Conservation (phyloP, 2,113 vertebrate species). For the Chaetura pelagica region DNA sequence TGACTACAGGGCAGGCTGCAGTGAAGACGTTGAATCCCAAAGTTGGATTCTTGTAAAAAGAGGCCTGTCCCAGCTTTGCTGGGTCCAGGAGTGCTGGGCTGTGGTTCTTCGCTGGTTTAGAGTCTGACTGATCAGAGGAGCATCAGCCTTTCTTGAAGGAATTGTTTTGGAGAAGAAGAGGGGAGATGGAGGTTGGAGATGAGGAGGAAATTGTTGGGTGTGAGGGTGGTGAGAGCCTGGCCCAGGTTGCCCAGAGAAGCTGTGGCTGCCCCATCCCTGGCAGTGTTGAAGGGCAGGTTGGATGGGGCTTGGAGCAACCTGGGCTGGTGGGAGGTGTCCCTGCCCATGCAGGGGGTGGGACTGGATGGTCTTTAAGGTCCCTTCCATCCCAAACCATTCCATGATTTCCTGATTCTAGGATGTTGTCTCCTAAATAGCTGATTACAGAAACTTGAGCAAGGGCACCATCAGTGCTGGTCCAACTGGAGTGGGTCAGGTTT, state of each 20-base stretch:
- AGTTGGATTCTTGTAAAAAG: background rate
- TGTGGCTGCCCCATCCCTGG: too few species aligned
- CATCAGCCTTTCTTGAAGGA: background rate
- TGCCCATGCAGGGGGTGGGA: too few species aligned
- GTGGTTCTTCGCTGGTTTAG: background rate
- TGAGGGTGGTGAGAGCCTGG: too few species aligned
- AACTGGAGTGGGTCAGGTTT: fast-evolving
- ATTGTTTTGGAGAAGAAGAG: background rate
- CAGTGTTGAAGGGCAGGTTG: too few species aligned
- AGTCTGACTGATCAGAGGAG: background rate
- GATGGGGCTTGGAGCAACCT: too few species aligned
- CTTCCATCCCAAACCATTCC: too few species aligned
- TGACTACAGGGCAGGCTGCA: background rate
- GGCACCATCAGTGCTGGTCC: background rate
- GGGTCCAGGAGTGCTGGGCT: fast-evolving
- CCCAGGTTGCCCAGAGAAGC: too few species aligned
- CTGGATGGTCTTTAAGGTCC: too few species aligned
- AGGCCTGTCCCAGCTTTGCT: background rate
- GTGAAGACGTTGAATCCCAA: background rate
- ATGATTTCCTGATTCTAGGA: background rate
- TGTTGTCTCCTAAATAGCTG: background rate
- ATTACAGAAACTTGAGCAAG: background rate
- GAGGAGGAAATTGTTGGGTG: too few species aligned
- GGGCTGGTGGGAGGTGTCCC: too few species aligned
- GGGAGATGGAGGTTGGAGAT: too few species aligned